Percentiles rank a stretch among this genome's conserved stretches.
Evolutionary conservation across 2,113 vertebrate genomes (phyloP).

Genomic region (Vicugna pacos): DNA sequence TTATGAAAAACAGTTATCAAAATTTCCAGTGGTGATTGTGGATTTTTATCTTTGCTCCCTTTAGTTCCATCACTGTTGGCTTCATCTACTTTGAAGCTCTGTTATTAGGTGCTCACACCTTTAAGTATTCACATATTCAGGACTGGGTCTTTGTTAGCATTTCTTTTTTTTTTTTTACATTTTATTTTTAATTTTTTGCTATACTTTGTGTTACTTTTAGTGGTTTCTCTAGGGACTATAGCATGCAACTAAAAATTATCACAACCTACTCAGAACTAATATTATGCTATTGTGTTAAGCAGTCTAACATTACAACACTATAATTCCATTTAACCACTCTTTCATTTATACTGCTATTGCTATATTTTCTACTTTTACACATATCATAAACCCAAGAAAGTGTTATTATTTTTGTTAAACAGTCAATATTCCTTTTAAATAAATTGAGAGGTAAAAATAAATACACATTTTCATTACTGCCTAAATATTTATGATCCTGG

Average conservation of each 20-base stretch:
- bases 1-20: background rate
- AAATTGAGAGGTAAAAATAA: background rate
- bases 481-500: background rate
- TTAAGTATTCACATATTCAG: background rate
- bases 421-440: background rate
- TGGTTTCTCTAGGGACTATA: background rate
- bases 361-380: background rate
- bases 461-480: background rate
- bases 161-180: background rate
- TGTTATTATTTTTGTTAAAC: background rate
- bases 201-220: background rate
- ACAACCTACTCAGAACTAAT: background rate
- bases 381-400: background rate
- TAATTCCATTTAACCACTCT: background rate
- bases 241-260: background rate
- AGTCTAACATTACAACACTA: background rate
- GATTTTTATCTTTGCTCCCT: background rate
- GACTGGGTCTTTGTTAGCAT: background rate
- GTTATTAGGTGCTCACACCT: background rate
- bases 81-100: background rate
- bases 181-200: background rate
- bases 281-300: background rate
- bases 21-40: background rate
- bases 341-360: background rate
- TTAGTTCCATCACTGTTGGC: background rate